phyloP scores from a whole-genome alignment of 2,797 vertebrate species.

The Takifugu rubripes region DNA sequence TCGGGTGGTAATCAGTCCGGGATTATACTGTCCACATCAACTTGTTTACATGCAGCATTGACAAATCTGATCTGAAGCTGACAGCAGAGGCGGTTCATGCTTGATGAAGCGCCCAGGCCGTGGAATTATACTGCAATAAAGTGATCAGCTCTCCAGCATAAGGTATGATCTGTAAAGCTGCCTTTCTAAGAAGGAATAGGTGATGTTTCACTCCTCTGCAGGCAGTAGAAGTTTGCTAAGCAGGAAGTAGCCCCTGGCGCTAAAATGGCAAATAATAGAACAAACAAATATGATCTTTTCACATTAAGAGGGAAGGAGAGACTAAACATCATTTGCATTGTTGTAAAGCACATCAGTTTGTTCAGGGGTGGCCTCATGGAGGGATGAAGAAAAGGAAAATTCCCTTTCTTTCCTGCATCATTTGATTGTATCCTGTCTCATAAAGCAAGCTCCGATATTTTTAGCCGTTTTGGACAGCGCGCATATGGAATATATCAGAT shows the following conservation, averaged over 20 bases:
- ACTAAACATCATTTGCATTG: neutral
- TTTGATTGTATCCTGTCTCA: no score
- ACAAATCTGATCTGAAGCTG: no score
- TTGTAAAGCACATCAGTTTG: no score
- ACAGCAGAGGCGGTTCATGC: no score
- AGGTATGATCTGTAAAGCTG: neutral
- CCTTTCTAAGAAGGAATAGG: neutral
- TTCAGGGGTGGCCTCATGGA: no score
- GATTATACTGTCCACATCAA: neutral
- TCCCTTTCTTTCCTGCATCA: no score
- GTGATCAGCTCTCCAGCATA: neutral
- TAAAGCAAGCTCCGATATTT: no score
- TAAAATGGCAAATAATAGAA: neutral
- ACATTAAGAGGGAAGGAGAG: neutral
- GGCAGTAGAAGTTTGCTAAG: neutral
- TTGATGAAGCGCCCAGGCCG: neutral
- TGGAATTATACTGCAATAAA: neutral
- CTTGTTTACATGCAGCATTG: neutral
- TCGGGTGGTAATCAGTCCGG: slow-evolving; percentile 7
- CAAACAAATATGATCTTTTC: neutral
- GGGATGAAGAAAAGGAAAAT: no score
- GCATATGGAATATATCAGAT: no score
- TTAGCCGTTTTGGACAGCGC: no score
- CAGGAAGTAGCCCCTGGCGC: neutral
- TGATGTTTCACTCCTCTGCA: neutral